phyloP scores from a whole-genome alignment of 2,888 invertebrate genomes.

The Thera obeliscata region DNA sequence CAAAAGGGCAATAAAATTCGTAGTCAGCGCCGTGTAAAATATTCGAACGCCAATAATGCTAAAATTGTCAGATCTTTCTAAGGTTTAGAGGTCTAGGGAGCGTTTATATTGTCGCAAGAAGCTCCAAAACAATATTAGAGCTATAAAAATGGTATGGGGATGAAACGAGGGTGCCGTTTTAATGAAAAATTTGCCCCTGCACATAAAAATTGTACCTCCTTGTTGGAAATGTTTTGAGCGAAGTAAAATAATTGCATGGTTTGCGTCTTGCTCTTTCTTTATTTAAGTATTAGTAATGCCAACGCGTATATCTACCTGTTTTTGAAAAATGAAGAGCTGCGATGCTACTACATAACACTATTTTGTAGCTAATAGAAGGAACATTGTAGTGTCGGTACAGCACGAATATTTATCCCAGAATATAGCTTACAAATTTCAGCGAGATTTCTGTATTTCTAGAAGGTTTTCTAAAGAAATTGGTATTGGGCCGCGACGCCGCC shows the following conservation, averaged over 20 bases:
- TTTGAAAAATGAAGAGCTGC: too few species aligned
- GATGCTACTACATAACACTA: too few species aligned
- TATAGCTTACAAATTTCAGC: too few species aligned
- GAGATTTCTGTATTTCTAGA: too few species aligned
- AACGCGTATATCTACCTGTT: too few species aligned
- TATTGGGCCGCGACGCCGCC: too few species aligned
- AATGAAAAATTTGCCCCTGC: conserved; percentile 67
- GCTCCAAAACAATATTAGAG: conserved; percentile 71
- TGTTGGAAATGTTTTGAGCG: conserved; percentile 15
- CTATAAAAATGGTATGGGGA: conserved; percentile 64
- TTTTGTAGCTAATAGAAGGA: too few species aligned
- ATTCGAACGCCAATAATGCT: conserved; percentile 68
- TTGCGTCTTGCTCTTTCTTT: too few species aligned
- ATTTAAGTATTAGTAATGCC: too few species aligned
- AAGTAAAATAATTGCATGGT: conserved; percentile 18
- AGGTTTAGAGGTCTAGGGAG: conserved; percentile 52
- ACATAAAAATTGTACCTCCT: conserved; percentile 53
- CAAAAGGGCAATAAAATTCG: conserved; percentile 50
- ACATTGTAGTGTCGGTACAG: too few species aligned
- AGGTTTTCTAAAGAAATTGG: too few species aligned
- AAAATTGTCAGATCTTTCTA: conserved; percentile 51
- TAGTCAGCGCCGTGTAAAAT: conserved; percentile 56
- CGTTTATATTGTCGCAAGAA: conserved; percentile 68
- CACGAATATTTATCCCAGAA: too few species aligned
- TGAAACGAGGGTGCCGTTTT: conserved; percentile 57